These are phyloP conservation scores for Ypsolopha sequella DNA, from an alignment of 2,888 invertebrate genomes.

Conservation along the genomic window DNA sequence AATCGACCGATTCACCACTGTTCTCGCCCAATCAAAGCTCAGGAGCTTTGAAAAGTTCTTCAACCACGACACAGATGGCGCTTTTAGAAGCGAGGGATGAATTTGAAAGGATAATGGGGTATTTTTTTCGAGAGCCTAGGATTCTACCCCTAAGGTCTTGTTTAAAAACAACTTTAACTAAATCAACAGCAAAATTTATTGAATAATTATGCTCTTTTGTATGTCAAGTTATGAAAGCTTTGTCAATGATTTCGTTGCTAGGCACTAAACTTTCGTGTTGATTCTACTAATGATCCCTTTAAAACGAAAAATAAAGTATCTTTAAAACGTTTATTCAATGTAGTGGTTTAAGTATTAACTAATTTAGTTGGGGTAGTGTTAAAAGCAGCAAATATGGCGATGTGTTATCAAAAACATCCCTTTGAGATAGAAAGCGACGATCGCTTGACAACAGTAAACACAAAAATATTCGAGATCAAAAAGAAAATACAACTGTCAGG, in stretches of 20 bases:
- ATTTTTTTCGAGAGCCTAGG: too few species aligned
- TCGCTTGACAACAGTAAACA: constrained; percentile 74
- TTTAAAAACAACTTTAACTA: too few species aligned
- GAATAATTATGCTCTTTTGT: too few species aligned
- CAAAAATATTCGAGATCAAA: constrained; percentile 86
- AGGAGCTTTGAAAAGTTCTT: constrained; percentile 47
- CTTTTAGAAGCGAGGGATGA: constrained; percentile 26
- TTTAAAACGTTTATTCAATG: background rate
- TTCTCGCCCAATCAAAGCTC: constrained; percentile 33
- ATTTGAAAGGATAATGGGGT: constrained; percentile 12
- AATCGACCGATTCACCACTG: constrained; percentile 60
- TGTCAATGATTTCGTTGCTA: background rate
- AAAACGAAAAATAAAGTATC: background rate
- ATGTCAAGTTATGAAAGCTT: background rate
- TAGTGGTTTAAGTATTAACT: background rate
- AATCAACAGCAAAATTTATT: too few species aligned
- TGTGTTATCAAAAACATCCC: constrained; percentile 63
- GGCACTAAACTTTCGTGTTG: background rate
- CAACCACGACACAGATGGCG: constrained; percentile 48
- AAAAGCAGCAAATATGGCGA: constrained; percentile 19
- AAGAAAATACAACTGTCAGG: constrained; percentile 89
- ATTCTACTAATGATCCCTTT: background rate
- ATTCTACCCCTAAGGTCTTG: too few species aligned
- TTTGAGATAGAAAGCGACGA: constrained; percentile 64
- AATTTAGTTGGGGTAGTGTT: background rate